Evolutionary conservation across 2,888 invertebrate species (phyloP).

Genomic region (Copidosoma aretas): DNA sequence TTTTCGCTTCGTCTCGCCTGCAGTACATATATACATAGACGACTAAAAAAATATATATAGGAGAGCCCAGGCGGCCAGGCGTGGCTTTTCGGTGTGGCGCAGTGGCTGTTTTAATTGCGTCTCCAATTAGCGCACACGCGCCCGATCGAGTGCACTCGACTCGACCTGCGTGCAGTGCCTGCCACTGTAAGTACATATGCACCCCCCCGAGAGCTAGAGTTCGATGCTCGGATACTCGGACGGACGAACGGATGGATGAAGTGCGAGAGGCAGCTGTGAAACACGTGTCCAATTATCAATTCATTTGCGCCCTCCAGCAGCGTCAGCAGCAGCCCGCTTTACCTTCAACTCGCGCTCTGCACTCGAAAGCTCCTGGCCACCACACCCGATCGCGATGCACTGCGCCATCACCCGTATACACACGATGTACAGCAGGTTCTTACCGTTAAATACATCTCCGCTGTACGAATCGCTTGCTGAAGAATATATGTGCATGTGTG

Average conservation of each 20-base stretch:
- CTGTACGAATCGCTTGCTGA: too few species aligned
- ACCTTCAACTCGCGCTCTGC: not conserved
- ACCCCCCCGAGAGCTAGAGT: conserved; percentile 32
- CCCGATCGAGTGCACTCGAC: conserved; percentile 57
- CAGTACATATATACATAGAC: too few species aligned
- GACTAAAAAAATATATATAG: too few species aligned
- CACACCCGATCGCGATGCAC: too few species aligned
- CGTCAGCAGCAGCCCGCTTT: not conserved
- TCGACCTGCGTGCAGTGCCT: too few species aligned
- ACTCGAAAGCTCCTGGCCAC: too few species aligned
- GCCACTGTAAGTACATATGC: conserved; percentile 38
- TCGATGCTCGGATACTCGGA: conserved; percentile 1
- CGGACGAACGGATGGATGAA: conserved; percentile 12
- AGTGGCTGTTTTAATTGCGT: conserved; percentile 57
- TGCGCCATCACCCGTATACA: too few species aligned
- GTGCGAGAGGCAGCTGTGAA: conserved; percentile 34
- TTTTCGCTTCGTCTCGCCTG: too few species aligned
- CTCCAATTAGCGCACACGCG: conserved; percentile 60
- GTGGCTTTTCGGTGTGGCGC: not conserved
- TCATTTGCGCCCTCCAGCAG: conserved; percentile 24
- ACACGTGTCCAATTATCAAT: conserved; percentile 61
- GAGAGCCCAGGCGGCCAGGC: not conserved
- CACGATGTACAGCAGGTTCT: too few species aligned
- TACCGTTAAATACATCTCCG: too few species aligned
- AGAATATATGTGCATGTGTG: too few species aligned